Evolutionary conservation across 2,797 vertebrate genomes (phyloP).

Genomic region (Danionella dracula): DNA sequence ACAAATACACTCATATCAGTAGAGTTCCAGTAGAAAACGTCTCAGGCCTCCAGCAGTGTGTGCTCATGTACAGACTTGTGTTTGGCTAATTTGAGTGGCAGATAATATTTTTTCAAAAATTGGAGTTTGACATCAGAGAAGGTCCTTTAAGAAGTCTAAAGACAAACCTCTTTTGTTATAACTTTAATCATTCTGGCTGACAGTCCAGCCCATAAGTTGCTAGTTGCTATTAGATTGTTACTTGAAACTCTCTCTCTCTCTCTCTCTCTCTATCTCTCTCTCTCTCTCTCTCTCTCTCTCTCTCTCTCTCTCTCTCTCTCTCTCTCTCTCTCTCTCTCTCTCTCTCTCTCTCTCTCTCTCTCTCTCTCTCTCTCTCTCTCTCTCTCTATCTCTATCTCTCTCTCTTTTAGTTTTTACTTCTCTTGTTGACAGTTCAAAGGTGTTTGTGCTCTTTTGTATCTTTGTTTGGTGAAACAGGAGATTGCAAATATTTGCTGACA

Average conservation of each 20-base stretch:
- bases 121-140: neutral
- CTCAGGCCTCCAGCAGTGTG: slow-evolving; percentile 11
- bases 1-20: slow-evolving; percentile 4
- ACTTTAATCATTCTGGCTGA: slow-evolving; percentile 75
- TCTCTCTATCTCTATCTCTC: neutral
- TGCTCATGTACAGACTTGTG: slow-evolving; percentile 17
- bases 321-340: no score
- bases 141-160: no score
- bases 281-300: no score
- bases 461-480: slow-evolving; percentile 11
- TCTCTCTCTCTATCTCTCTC: no score
- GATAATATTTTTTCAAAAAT: no score
- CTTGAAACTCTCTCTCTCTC: no score
- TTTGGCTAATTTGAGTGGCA: slow-evolving; percentile 27
- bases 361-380: slow-evolving; percentile 17
- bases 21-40: slow-evolving; percentile 25
- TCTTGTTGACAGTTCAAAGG: slow-evolving; percentile 33
- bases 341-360: no score
- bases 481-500: slow-evolving; percentile 8
- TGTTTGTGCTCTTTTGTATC: neutral
- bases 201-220: slow-evolving; percentile 69
- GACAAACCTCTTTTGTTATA: no score
- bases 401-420: slow-evolving; percentile 29
- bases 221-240: slow-evolving; percentile 75
- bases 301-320: no score